phyloP scores from a whole-genome alignment of 2,113 vertebrate species.

The Chaetops frenatus region DNA sequence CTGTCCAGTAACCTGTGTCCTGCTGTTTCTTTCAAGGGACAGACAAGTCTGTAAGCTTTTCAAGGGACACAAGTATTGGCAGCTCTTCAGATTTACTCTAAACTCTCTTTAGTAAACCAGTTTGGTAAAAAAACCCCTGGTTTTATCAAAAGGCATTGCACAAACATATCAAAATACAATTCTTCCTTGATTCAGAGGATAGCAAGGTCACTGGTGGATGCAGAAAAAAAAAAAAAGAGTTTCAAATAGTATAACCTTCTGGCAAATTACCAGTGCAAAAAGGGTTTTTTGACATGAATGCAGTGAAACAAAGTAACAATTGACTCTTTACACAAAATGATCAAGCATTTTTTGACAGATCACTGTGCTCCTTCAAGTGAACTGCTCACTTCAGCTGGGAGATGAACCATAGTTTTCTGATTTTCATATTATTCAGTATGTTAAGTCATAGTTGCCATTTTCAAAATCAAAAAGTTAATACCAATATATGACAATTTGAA shows the following conservation, averaged over 20 bases:
- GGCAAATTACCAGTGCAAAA: not conserved
- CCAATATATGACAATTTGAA: not conserved
- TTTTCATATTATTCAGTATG: not conserved
- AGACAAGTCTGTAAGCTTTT: not conserved
- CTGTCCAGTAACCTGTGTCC: not conserved
- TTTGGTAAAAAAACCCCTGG: fast-evolving
- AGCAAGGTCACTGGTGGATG: not conserved
- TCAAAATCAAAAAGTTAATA: not conserved
- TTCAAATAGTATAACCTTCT: not conserved
- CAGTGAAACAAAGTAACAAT: not conserved
- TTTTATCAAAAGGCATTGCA: not conserved
- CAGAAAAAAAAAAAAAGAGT: not conserved
- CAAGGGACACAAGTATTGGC: not conserved
- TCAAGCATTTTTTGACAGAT: not conserved
- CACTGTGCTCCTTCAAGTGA: not conserved
- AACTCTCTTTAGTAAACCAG: not conserved
- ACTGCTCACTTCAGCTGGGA: not conserved
- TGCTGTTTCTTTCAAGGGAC: not conserved
- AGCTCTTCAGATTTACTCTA: not conserved
- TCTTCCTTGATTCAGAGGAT: not conserved
- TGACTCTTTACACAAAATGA: not conserved
- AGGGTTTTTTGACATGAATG: not conserved
- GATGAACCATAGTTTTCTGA: not conserved
- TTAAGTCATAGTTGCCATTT: not conserved
- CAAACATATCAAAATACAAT: not conserved